Base-by-base conservation (phyloP, 2,113 vertebrate species). In the Neopipo cinnamomea region DNA sequence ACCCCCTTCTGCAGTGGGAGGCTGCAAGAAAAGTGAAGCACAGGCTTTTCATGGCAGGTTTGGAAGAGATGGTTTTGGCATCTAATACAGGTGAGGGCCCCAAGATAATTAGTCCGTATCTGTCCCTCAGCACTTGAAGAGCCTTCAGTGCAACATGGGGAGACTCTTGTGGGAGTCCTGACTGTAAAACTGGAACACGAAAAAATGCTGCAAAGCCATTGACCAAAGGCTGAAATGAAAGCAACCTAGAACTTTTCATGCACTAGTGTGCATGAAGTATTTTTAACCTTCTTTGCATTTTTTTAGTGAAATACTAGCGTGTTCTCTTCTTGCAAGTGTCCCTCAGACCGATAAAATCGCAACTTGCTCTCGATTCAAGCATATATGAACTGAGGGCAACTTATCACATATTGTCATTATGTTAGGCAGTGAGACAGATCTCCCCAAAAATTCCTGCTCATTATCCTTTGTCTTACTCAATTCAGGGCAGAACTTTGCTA, bases 81-180 rank as follows among this genome's bases (percentile, higher is more conserved):
- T 61, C 31, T 66, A 12, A 23, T 28, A n/a, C 8, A 46, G 11
- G 13, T 5, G 1, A 76, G 20, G 8, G 3, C 39, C 31, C 7
- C 0, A 0, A 59, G 14, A 14, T 33, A 53, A 27, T 20, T n/a
- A 8, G 53, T 35, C 13, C 41, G 5, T 30, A 2, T 42, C 12
- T 72, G 44, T 22, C 61, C 9, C 78, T 89, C 27, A 23, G 55
- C 5, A 30, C 16, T 28, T 74, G 15, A 68, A 74, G 30, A 58
- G 18, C 46, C 31, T 85, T 81, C 46, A 75, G 24, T 4, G 3
- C 28, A 53, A 14, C 2, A 2, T n/a, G 21, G 24, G 21, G 23
- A 78, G 9, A 47, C 27, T 71, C 8, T 13, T 42, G 7, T 17
- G 14, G 9, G 3, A 50, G 8, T 73, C 11, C 10, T 17, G 11